Evolutionary conservation across 2,113 vertebrate genomes (phyloP).

Genomic region (Lophius piscatorius): DNA sequence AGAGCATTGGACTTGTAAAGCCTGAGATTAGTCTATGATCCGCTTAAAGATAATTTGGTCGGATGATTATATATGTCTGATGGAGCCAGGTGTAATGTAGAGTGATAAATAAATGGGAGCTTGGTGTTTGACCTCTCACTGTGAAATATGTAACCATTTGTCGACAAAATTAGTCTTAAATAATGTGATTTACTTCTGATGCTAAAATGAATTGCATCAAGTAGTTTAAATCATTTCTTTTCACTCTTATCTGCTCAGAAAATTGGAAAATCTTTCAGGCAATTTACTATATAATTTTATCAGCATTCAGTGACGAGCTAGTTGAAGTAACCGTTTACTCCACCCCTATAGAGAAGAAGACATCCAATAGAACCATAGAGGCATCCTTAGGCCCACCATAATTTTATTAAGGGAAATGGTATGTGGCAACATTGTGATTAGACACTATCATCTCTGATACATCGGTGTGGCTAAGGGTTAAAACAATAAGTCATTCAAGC

Average conservation of each 20-base stretch:
- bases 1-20: slow-evolving; percentile 12
- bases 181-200: too few species aligned
- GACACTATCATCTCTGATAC: slow-evolving; percentile 8
- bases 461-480: slow-evolving; percentile 18
- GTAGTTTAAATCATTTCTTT: too few species aligned
- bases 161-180: not conserved
- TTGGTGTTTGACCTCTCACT: slow-evolving; percentile 1
- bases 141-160: too few species aligned
- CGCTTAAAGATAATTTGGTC: too few species aligned
- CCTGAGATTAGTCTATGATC: not conserved
- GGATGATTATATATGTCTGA: slow-evolving; percentile 1
- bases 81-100: not conserved
- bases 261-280: too few species aligned
- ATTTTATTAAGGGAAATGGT: not conserved
- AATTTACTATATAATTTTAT: not conserved
- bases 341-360: not conserved
- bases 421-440: slow-evolving; percentile 2
- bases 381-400: not conserved
- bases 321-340: not conserved
- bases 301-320: not conserved
- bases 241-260: too few species aligned
- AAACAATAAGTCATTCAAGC: slow-evolving; percentile 26
- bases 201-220: not conserved
- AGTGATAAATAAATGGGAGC: not conserved
- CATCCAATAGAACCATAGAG: too few species aligned